These are phyloP conservation scores for Zaprionus nigranus DNA, from an alignment of 1,140 invertebrate species.

Conservation along the genomic window DNA sequence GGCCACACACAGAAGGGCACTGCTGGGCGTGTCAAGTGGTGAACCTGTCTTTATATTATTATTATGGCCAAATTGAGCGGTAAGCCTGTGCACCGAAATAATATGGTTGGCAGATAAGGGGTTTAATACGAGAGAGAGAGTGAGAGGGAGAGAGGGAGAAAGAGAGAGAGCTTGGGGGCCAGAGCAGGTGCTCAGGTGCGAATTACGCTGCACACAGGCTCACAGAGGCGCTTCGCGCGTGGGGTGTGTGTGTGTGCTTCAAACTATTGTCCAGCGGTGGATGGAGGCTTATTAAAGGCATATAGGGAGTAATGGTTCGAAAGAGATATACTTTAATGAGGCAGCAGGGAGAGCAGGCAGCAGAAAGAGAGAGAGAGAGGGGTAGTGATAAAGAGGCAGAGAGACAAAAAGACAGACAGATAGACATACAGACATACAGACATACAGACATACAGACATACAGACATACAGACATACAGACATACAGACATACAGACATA, in stretches of 20 bases:
- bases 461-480: too few relatives aligned
- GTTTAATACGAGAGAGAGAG: neutral
- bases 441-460: too few relatives aligned
- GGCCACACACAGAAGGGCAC: slow-evolving; percentile 25
- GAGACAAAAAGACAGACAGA: too few relatives aligned
- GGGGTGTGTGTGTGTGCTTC: neutral
- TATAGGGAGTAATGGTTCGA: neutral
- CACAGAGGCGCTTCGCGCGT: neutral
- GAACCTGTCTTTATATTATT: slow-evolving; percentile 60
- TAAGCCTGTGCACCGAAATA: slow-evolving; percentile 54
- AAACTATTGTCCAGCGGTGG: neutral
- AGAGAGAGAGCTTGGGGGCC: neutral
- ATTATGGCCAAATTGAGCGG: slow-evolving; percentile 69
- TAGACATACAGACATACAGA: too few relatives aligned
- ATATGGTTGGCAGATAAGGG: slow-evolving; percentile 38
- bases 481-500: too few relatives aligned
- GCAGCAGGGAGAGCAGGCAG: neutral
- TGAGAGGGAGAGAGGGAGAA: too few relatives aligned
- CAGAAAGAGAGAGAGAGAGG: too few relatives aligned
- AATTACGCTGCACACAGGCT: neutral
- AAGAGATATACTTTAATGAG: neutral
- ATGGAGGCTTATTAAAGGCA: neutral
- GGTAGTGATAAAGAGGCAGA: too few relatives aligned
- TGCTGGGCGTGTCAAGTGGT: slow-evolving; percentile 63
- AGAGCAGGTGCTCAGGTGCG: neutral